Evolutionary conservation across 2,113 vertebrate species (phyloP).

Genomic region (Lipotes vexillifer): DNA sequence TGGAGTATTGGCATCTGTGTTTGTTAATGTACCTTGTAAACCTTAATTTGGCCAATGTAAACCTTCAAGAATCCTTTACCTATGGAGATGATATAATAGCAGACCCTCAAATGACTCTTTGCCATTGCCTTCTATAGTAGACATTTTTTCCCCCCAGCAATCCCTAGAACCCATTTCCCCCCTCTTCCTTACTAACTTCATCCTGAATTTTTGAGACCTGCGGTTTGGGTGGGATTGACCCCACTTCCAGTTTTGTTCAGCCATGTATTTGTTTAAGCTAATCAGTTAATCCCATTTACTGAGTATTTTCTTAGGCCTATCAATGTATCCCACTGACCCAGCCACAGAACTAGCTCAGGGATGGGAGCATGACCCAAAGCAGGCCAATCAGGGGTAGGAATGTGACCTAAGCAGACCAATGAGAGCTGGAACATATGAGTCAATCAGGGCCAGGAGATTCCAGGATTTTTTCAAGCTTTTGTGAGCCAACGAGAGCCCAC

Average conservation of each 20-base stretch:
- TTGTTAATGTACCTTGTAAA: background rate
- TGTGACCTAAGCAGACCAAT: too few species aligned
- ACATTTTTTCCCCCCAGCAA: background rate
- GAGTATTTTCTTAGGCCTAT: background rate
- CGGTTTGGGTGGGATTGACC: background rate
- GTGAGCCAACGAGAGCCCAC: background rate
- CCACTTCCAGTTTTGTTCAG: background rate
- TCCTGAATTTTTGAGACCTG: background rate
- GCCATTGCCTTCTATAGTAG: background rate
- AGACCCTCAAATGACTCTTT: background rate
- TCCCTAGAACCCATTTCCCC: background rate
- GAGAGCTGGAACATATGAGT: background rate
- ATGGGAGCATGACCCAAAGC: background rate
- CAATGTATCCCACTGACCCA: background rate
- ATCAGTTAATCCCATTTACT: background rate
- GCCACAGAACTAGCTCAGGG: background rate
- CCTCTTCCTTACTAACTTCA: background rate
- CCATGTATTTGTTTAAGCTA: background rate
- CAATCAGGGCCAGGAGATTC: background rate
- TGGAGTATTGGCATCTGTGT: background rate
- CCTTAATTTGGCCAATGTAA: background rate
- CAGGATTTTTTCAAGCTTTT: background rate
- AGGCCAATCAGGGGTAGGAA: too few species aligned
- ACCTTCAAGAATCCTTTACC: background rate
- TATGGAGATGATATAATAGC: background rate